Percentiles rank a stretch among this genome's conserved stretches.
Evolutionary conservation across 1,140 invertebrate species (phyloP).

Genomic region (Contarinia nasturtii): DNA sequence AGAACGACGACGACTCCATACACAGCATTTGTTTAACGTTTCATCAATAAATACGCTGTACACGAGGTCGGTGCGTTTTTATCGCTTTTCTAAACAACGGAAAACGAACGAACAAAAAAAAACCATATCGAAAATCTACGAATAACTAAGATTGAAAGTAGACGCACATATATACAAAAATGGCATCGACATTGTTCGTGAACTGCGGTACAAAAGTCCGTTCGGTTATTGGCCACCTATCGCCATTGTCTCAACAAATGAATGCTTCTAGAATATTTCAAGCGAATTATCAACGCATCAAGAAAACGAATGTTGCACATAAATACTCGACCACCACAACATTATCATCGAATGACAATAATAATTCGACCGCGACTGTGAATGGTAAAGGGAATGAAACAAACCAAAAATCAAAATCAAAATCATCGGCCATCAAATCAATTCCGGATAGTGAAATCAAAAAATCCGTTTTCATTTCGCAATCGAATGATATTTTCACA

Average conservation of each 20-base stretch:
- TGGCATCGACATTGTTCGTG: background rate
- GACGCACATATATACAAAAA: background rate
- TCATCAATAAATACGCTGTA: no score
- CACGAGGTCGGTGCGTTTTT: no score
- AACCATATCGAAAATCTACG: no score
- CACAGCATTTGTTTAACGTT: no score
- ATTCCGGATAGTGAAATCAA: conserved; percentile 28
- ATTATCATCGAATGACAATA: background rate
- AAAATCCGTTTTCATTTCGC: conserved; percentile 80
- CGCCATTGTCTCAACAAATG: background rate
- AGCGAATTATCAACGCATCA: no score
- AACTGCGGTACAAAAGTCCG: background rate
- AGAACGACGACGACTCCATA: no score
- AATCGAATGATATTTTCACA: conserved; percentile 70
- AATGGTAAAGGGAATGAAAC: background rate
- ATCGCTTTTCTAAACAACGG: no score
- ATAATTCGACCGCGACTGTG: background rate
- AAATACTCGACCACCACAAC: background rate
- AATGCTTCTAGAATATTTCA: background rate
- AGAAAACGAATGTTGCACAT: no score
- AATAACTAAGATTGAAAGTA: no score
- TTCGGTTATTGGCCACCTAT: background rate
- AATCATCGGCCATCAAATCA: background rate
- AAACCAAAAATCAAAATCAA: background rate
- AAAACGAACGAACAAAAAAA: no score